These are phyloP conservation scores for Acleris cristana DNA, from an alignment of 2,888 invertebrate genomes.

Conservation along the genomic window DNA sequence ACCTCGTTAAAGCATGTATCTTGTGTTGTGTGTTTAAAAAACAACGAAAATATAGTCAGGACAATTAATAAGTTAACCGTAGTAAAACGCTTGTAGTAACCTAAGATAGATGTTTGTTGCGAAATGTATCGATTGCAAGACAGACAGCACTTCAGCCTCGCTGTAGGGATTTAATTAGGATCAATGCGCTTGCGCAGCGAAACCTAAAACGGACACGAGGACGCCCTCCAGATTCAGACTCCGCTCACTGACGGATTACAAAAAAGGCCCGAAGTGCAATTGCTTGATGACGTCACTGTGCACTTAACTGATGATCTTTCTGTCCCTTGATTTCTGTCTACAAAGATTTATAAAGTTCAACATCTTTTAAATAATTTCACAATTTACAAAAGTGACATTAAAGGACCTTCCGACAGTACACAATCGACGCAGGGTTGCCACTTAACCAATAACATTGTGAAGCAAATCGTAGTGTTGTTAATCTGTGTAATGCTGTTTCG, in stretches of 20 bases:
- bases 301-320: not conserved
- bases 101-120: conserved; percentile 56
- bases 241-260: conserved; percentile 75
- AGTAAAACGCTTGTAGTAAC: not conserved
- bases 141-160: conserved; percentile 81
- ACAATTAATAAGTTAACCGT: not conserved
- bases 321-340: not conserved
- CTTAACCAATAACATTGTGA: conserved; percentile 26
- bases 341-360: too few species aligned
- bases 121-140: conserved; percentile 84
- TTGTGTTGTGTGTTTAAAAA: too few species aligned
- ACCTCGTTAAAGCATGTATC: too few species aligned
- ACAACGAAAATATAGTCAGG: too few species aligned
- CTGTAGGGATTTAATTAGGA: conserved; percentile 83
- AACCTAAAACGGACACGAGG: conserved; percentile 82
- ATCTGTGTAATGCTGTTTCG: conserved; percentile 51
- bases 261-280: conserved; percentile 67
- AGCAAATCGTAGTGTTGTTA: conserved; percentile 27
- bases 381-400: not conserved
- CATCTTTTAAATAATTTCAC: not conserved
- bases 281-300: conserved; percentile 60
- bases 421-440: conserved; percentile 33
- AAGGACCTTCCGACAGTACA: conserved; percentile 17
- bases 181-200: conserved; percentile 73
- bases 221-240: conserved; percentile 69